These are phyloP conservation scores for Mergus octosetaceus DNA, from an alignment of 2,797 vertebrate species.

Conservation along the genomic window DNA sequence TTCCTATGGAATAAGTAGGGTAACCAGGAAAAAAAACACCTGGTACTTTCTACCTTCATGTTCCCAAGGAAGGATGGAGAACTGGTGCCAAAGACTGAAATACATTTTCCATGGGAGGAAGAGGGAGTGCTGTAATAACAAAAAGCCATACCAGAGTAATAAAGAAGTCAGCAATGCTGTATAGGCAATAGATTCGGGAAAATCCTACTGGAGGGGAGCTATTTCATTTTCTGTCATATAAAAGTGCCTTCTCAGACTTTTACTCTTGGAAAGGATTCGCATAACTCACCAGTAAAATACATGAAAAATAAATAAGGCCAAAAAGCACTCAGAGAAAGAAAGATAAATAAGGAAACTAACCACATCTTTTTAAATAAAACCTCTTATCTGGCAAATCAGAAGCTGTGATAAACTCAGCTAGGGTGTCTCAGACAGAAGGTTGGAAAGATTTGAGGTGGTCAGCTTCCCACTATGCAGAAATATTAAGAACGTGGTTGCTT, in stretches of 20 bases:
- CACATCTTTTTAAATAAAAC: slow-evolving; percentile 19
- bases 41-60: background rate
- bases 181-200: slow-evolving; percentile 10
- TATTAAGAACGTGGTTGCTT: background rate
- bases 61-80: slow-evolving; percentile 46
- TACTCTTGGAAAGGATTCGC: background rate
- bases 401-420: background rate
- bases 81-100: slow-evolving; percentile 63
- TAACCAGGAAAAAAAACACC: background rate
- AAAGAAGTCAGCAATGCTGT: slow-evolving; percentile 18
- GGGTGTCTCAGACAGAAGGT: background rate
- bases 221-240: background rate
- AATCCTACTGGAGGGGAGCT: background rate
- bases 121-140: slow-evolving; percentile 61
- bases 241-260: background rate
- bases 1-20: background rate
- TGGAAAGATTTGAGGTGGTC: background rate
- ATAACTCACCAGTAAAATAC: background rate
- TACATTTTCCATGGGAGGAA: slow-evolving; percentile 70
- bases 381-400: background rate
- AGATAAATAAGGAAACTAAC: background rate
- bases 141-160: slow-evolving; percentile 23
- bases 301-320: background rate
- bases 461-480: background rate
- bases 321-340: background rate